Evolutionary conservation across 2,113 vertebrate species (phyloP).

Genomic region (Indicator indicator): DNA sequence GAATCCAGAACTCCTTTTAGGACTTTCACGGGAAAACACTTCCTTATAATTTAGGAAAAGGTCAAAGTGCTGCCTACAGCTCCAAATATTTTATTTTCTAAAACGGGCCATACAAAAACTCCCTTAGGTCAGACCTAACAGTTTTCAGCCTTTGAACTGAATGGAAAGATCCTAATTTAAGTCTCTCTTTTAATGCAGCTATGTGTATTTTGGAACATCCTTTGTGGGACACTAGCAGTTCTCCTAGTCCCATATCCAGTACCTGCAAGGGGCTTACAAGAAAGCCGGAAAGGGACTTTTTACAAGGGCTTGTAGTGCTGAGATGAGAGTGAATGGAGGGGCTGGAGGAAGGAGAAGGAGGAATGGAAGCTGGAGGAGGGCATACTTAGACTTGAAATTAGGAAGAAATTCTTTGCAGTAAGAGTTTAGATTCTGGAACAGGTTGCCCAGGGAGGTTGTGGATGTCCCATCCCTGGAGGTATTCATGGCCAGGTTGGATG

Average conservation of each 20-base stretch:
- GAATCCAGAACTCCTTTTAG: neutral
- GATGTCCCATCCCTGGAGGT: too few species aligned
- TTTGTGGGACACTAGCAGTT: neutral
- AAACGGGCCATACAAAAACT: neutral
- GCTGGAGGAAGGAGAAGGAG: too few species aligned
- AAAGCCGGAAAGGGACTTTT: too few species aligned
- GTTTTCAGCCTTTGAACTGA: neutral
- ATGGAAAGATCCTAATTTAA: neutral
- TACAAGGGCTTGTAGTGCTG: too few species aligned
- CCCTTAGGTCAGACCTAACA: neutral
- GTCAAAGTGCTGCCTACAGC: neutral
- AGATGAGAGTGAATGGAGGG: too few species aligned
- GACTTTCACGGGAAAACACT: neutral
- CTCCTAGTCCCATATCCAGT: neutral
- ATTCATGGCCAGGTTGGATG: too few species aligned
- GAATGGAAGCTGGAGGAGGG: too few species aligned
- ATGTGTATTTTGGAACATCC: neutral
- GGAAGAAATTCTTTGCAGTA: too few species aligned
- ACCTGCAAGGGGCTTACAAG: too few species aligned
- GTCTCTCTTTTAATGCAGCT: neutral
- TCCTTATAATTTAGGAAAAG: neutral
- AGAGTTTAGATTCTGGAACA: too few species aligned
- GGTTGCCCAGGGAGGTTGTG: too few species aligned
- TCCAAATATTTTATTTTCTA: slow-evolving; percentile 22
- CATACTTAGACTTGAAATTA: too few species aligned